Percentiles rank a stretch among this genome's conserved stretches.
phyloP scores from a whole-genome alignment of 2,797 vertebrate species.

The Cuculus canorus region DNA sequence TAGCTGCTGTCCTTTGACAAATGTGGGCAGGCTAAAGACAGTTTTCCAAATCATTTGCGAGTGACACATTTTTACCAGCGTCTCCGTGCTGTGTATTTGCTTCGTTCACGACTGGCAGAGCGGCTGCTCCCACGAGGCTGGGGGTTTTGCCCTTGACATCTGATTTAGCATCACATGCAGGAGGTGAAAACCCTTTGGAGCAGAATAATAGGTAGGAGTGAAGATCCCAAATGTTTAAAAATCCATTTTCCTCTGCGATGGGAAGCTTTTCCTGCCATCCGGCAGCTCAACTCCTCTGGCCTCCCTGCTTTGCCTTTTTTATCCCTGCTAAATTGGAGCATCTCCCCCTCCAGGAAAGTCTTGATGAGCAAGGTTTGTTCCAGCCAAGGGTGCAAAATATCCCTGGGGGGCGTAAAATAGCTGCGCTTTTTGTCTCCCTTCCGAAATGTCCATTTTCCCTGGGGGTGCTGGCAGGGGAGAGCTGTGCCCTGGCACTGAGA shows the following conservation, averaged over 20 bases:
- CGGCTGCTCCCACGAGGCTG: background rate
- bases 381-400: background rate
- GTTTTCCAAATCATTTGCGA: background rate
- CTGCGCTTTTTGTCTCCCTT: slow-evolving; percentile 33
- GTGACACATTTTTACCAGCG: background rate
- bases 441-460: background rate
- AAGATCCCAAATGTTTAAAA: background rate
- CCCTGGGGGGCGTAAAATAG: background rate
- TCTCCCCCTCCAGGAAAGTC: background rate
- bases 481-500: background rate
- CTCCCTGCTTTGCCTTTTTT: background rate
- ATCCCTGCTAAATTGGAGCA: background rate
- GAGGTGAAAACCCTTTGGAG: background rate
- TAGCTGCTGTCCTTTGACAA: background rate
- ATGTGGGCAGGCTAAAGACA: background rate
- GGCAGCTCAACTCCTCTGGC: background rate
- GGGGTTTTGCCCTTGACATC: background rate
- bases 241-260: background rate
- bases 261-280: background rate
- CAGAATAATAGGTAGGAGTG: background rate
- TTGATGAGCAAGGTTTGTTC: background rate
- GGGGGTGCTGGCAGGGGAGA: background rate
- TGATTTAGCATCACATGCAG: background rate
- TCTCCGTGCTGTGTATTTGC: background rate
- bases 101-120: background rate